Base-by-base conservation (phyloP, 2,888 invertebrate genomes). In the Laspeyria flexula region DNA sequence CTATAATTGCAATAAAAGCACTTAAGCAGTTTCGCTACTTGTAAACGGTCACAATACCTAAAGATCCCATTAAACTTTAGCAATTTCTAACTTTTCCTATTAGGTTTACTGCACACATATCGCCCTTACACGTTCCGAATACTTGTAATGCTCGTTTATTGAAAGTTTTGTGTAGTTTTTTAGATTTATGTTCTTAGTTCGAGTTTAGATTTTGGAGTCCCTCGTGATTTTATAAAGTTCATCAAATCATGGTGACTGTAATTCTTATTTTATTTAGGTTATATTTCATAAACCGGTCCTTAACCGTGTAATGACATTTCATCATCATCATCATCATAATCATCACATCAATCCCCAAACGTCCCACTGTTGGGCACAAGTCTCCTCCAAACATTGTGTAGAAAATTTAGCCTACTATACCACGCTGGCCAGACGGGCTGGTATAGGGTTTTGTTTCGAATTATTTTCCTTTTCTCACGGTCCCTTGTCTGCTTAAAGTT, bases 31-130 rank as follows among this genome's bases (percentile, higher is more conserved):
- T 80, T 82, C 59, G 68, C 80, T 79, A 71, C 81, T 79, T 80
- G 80, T 83, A 80, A 86, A 85, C 81, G 84, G 88, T 85, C 88
- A 87, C 88, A 86, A 87, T 85, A 82, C 78, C 85, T 85, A 85
- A 85, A 85, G 87, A 86, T 82, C 83, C 83, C 77, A 87, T 88
- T 88, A 85, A 88, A 88, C 86, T 88, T 86, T 81, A 72, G 83
- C 85, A 88, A 86, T 88, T 86, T 78, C 79, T 69, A 88, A 88
- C 84, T 88, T 87, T 85, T 84, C 85, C 86, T 85, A 87, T 88
- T 86, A 87, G 80, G 75, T 77, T 80, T 73, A 76, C 76, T 78
- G 77, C 79, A 83, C 81, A 84, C 79, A 75, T 79, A 81, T 75
- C 66, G 73, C 55, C 68, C 59, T 71, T 65, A 70, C 55, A 69